phyloP scores from a whole-genome alignment of 2,888 invertebrate genomes.

The Brassicogethes aeneus region DNA sequence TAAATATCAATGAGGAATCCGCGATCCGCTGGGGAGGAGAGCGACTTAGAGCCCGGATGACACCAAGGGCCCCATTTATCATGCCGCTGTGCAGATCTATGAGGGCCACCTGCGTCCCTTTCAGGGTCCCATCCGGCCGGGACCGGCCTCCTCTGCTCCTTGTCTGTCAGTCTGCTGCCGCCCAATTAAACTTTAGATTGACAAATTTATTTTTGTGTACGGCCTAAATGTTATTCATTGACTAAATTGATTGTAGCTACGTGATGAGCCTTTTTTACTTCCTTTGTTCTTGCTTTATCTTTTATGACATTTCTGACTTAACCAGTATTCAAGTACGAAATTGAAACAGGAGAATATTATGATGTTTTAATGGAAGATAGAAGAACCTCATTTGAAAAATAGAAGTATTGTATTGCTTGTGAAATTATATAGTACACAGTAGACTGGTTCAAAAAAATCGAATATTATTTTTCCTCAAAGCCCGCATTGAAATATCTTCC shows the following conservation, averaged over 20 bases:
- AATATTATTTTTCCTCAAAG: too few relatives aligned
- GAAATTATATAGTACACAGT: too few relatives aligned
- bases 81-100: slow-evolving; percentile 19
- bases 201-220: slow-evolving; percentile 34
- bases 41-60: slow-evolving; percentile 20
- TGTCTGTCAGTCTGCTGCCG: slow-evolving; percentile 15
- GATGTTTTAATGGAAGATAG: too few relatives aligned
- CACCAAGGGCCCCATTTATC: slow-evolving; percentile 30
- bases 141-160: background rate
- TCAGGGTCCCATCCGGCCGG: slow-evolving; percentile 7
- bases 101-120: slow-evolving; percentile 30
- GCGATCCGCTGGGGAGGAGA: slow-evolving; percentile 23
- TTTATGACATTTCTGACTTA: background rate
- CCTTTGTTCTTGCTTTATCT: background rate
- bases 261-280: background rate
- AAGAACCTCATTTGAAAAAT: too few relatives aligned
- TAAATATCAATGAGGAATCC: slow-evolving; percentile 37
- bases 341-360: too few relatives aligned
- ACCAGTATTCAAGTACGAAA: too few relatives aligned
- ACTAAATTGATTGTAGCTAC: slow-evolving; percentile 23
- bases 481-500: too few relatives aligned
- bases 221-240: slow-evolving; percentile 24
- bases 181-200: slow-evolving; percentile 37
- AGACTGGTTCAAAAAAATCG: too few relatives aligned
- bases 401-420: too few relatives aligned